Base-by-base conservation (phyloP, 1,140 invertebrate species). In the Sitophilus oryzae region DNA sequence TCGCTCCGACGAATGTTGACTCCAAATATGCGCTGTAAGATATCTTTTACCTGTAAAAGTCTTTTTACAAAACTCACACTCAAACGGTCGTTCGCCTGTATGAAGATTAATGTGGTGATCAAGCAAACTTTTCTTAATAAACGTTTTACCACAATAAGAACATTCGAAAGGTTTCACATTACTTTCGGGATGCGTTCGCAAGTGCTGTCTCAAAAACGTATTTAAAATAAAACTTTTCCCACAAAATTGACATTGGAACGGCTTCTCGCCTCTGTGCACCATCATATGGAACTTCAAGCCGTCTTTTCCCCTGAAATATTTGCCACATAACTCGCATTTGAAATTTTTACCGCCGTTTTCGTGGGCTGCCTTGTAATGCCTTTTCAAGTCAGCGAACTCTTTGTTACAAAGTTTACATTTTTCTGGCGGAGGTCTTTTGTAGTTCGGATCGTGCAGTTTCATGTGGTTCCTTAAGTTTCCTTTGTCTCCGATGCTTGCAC, bases 401-500 rank as follows among this genome's bases (percentile, higher is more conserved):
- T 59, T 63, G 10, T 50, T 43, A 35, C 65, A 66, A 3, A 61
- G 41, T 10, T 56, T 52, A 44, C 71, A 73, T 5, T 52, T 37
- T 18, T 66, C 57, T 1, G 66, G 67, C 23, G 59, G 85, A 61
- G 85, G 81, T 1, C 83, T 82, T 0, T 83, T 84, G 35, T 56
- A 55, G 38, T 55, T 48, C 1, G 52, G 52, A 48, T 55, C 52
- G 60, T 89, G 87, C n/a, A 83, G 85, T 58, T 86, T 71, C 52
- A 86, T 78, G 55, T 68, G 69, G 6, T 64, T 62, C 19, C 55
- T 69, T 42, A 68, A 56, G 10, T 63, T 68, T 9, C 62, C 68
- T 38, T 81, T 82, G 61, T 82, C 74, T n/a, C 85, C 84, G 66
- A 89, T 89, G 54, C 82, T 79, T 41, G 84, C 73, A 3, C 79